Conservation (phyloP, 1,140 invertebrate species). For the Nymphalis io region DNA sequence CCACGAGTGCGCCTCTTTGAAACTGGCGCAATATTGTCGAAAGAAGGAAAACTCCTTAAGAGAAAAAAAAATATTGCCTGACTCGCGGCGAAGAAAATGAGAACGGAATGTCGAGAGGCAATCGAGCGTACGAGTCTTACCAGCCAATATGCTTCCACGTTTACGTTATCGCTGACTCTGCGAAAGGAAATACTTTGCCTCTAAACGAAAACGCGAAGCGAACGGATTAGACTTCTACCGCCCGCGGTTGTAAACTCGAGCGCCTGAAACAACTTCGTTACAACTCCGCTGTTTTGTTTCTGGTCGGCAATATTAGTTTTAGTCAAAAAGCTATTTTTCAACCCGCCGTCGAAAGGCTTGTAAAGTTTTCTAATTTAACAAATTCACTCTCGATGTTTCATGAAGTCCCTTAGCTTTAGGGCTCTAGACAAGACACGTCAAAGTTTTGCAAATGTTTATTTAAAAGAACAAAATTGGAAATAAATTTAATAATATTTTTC, state of each 20-base stretch:
- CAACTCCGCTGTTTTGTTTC: slow-evolving; percentile 76
- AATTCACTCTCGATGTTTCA: slow-evolving; percentile 69
- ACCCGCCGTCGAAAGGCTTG: slow-evolving; percentile 70
- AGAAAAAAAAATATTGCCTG: slow-evolving; percentile 53
- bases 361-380: slow-evolving; percentile 79
- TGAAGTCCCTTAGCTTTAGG: slow-evolving; percentile 45
- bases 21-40: slow-evolving; percentile 77
- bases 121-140: slow-evolving; percentile 66
- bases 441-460: slow-evolving; percentile 27
- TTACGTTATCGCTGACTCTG: slow-evolving; percentile 66
- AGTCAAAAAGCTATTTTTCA: slow-evolving; percentile 79
- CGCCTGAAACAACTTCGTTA: slow-evolving; percentile 74
- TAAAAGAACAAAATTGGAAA: slow-evolving; percentile 1
- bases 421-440: slow-evolving; percentile 48
- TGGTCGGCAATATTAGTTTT: slow-evolving; percentile 76
- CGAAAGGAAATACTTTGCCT: slow-evolving; percentile 51
- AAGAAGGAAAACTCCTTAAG: slow-evolving; percentile 75
- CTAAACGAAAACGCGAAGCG: slow-evolving; percentile 51
- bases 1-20: slow-evolving; percentile 69
- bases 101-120: slow-evolving; percentile 66
- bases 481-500: neutral
- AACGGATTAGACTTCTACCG: slow-evolving; percentile 49
- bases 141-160: slow-evolving; percentile 64
- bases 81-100: slow-evolving; percentile 67
- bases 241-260: slow-evolving; percentile 68